phyloP scores from a whole-genome alignment of 2,888 invertebrate genomes.

The Drepana falcataria region DNA sequence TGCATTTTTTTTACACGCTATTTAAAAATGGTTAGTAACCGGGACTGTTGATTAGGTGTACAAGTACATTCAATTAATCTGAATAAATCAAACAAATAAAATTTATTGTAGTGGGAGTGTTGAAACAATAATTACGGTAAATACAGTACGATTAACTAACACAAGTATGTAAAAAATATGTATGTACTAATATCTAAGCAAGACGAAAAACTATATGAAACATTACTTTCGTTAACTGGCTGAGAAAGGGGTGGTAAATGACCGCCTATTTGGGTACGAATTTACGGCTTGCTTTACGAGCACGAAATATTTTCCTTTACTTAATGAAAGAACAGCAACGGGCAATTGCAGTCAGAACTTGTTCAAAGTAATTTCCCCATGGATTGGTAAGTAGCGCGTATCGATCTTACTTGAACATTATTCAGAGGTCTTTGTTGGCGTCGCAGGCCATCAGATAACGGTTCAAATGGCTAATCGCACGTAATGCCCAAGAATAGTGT shows the following conservation, averaged over 20 bases:
- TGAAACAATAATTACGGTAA: too few species aligned
- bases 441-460: conserved; percentile 68
- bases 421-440: conserved; percentile 56
- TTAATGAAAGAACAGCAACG: background rate
- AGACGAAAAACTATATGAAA: too few species aligned
- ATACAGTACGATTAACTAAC: too few species aligned
- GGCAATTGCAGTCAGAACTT: conserved; percentile 11
- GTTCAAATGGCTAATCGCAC: conserved; percentile 64
- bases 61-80: too few species aligned
- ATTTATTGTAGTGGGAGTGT: too few species aligned
- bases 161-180: too few species aligned
- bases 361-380: conserved; percentile 20
- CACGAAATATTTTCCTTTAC: background rate
- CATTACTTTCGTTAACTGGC: too few species aligned
- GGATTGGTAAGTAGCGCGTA: conserved; percentile 35
- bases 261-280: background rate
- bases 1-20: too few species aligned
- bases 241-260: background rate
- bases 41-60: too few species aligned
- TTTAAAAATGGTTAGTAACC: too few species aligned
- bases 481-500: conserved; percentile 61
- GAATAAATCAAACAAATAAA: too few species aligned
- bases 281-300: background rate
- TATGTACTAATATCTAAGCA: too few species aligned
- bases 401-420: conserved; percentile 54